Percentiles rank a stretch among this genome's conserved stretches.
phyloP scores from a whole-genome alignment of 2,113 vertebrate genomes.

The Suncus etruscus region DNA sequence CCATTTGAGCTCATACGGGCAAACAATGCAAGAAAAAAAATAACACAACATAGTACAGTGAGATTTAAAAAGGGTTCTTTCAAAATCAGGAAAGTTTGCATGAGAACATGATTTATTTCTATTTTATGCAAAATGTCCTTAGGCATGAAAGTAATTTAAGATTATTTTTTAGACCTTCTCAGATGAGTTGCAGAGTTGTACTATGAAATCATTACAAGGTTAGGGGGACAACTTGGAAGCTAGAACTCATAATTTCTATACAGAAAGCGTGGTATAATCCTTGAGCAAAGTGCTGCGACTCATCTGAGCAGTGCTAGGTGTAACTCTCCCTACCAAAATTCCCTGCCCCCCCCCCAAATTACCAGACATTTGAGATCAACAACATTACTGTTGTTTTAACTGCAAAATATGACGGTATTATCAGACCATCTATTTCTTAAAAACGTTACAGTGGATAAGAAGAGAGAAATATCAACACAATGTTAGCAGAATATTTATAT shows the following conservation, averaged over 20 bases:
- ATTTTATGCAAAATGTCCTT: not conserved
- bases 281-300: too few species aligned
- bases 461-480: not conserved
- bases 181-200: not conserved
- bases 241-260: too few species aligned
- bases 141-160: not conserved
- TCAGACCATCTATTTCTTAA: not conserved
- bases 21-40: not conserved
- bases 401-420: not conserved
- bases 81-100: conserved; percentile 7
- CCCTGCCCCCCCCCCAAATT: too few species aligned
- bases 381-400: not conserved
- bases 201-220: not conserved
- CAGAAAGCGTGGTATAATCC: too few species aligned
- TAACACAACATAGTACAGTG: not conserved
- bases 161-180: not conserved
- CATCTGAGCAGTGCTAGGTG: too few species aligned
- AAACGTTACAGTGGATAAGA: not conserved
- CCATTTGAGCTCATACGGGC: not conserved
- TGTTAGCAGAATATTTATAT: not conserved
- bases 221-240: too few species aligned
- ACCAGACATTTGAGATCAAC: not conserved
- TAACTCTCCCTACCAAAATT: too few species aligned
- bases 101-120: not conserved
- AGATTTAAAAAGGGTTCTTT: not conserved